A percentile compares a stretch with the other conserved stretches of the same genome.
phyloP scores from a whole-genome alignment of 2,888 invertebrate genomes.

The Linnaemya tessellans region DNA sequence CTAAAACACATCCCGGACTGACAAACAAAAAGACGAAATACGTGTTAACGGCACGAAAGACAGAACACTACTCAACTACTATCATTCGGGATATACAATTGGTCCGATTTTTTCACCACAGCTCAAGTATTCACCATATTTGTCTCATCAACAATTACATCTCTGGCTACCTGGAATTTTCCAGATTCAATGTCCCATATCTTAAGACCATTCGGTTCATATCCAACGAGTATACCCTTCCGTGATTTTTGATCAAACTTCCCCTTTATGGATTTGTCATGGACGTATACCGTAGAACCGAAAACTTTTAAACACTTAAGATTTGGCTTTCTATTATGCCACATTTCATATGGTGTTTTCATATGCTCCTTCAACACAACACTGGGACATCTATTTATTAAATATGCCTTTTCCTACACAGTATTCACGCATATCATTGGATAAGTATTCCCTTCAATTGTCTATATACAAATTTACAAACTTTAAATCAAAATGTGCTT shows the following conservation, averaged over 20 bases:
- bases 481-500: constrained; percentile 76
- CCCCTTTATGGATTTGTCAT: constrained; percentile 66
- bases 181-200: constrained; percentile 67
- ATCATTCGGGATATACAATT: neutral
- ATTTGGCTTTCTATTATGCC: constrained; percentile 67
- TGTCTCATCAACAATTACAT: constrained; percentile 70
- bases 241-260: constrained; percentile 72
- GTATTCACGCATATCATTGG: constrained; percentile 49
- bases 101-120: neutral
- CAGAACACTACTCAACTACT: no score
- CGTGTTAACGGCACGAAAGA: no score
- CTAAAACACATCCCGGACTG: no score
- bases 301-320: constrained; percentile 70
- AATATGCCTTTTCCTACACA: constrained; percentile 77
- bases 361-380: constrained; percentile 74
- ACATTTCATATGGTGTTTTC: constrained; percentile 80
- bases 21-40: no score
- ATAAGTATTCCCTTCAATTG: constrained; percentile 64
- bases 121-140: constrained; percentile 43
- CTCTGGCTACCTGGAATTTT: constrained; percentile 68
- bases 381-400: constrained; percentile 80
- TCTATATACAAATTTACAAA: constrained; percentile 73
- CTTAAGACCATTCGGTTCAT: constrained; percentile 69
- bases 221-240: constrained; percentile 68
- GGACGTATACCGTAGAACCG: constrained; percentile 70